Evolutionary conservation across 2,888 invertebrate genomes (phyloP), one percentile per base, ranked within the genome.

Genomic region (Sarcophaga subvicina): DNA sequence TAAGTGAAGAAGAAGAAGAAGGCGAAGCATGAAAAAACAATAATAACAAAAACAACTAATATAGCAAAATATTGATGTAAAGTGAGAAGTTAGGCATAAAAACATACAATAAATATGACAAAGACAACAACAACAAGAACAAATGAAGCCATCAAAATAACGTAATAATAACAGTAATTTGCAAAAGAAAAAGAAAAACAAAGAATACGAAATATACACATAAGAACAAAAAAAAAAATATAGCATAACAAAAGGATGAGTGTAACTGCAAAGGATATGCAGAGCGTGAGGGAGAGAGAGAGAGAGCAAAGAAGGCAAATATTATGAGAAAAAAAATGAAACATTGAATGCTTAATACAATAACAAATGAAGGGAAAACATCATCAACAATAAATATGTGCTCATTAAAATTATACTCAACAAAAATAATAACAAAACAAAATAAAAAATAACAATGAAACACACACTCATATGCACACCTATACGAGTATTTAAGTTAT

Each of bases 1-100:
- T 37, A 72, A 77, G 71, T 70, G 62, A 63, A 49, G 66, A 70
- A 77, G 72, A 78, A 22, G 49, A 67, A 25, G 27, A 62, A 70
- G 60, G 37, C 73, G 63, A 77, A 27, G 49, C 59, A 17, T 54
- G 45, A 70, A 47, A 63, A 45, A 70, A 73, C 14, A 78, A 3
- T 47, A 66, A 62, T 27, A 77, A 22, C 20, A 22, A 45, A 10
- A 85, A 45, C 62, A 78, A 82, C 70, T 73, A 45, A 78, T 73
- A 10, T 14, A 17, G 17, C 49, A 71, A 66, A 70, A 71, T 73
- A 78, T 81, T 72, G 77, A 73, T 86, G 80, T 73, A 76, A 80
- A 86, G 71, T 86, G 86, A 86, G 80, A 83, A 79, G 82, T 83
- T 86, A 83, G 72, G 62, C 69, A 78, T 60, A 67, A 77, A 77